phyloP scores from a whole-genome alignment of 2,888 invertebrate species.

The Polylopha cassiicola region DNA sequence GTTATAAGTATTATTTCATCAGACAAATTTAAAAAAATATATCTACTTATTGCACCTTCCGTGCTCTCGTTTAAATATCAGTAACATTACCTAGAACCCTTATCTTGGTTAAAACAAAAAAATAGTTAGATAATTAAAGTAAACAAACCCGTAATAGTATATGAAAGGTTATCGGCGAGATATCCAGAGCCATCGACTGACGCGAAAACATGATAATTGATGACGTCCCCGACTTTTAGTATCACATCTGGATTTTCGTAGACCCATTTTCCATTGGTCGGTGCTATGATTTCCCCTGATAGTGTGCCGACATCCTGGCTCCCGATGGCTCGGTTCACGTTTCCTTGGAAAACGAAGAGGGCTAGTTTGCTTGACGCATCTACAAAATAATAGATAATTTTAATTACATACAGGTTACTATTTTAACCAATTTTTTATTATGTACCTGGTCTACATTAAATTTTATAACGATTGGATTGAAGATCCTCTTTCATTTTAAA shows the following conservation, averaged over 20 bases:
- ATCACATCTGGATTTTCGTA: slow-evolving; percentile 58
- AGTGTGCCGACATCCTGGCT: slow-evolving; percentile 72
- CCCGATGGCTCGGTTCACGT: slow-evolving; percentile 74
- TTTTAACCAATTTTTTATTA: no score
- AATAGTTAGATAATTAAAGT: no score
- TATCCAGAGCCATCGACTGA: slow-evolving; percentile 69
- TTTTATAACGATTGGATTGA: no score
- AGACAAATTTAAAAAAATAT: no score
- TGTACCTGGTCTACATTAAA: no score
- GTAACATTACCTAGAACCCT: no score
- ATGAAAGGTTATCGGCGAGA: slow-evolving; percentile 55
- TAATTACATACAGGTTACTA: not conserved
- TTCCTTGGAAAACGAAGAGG: slow-evolving; percentile 81
- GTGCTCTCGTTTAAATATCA: slow-evolving; percentile 26
- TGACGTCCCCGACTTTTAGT: slow-evolving; percentile 72
- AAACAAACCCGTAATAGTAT: slow-evolving; percentile 56
- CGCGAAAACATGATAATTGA: slow-evolving; percentile 80
- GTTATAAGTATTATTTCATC: no score
- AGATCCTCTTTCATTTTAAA: no score
- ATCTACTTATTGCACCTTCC: slow-evolving; percentile 19
- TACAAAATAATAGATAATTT: slow-evolving; percentile 29
- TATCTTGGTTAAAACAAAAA: no score
- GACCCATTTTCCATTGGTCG: slow-evolving; percentile 71
- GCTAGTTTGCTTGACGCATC: slow-evolving; percentile 72
- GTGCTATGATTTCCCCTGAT: slow-evolving; percentile 56